Base-by-base conservation (phyloP, 1,140 invertebrate species). In the Zophobas atratus region DNA sequence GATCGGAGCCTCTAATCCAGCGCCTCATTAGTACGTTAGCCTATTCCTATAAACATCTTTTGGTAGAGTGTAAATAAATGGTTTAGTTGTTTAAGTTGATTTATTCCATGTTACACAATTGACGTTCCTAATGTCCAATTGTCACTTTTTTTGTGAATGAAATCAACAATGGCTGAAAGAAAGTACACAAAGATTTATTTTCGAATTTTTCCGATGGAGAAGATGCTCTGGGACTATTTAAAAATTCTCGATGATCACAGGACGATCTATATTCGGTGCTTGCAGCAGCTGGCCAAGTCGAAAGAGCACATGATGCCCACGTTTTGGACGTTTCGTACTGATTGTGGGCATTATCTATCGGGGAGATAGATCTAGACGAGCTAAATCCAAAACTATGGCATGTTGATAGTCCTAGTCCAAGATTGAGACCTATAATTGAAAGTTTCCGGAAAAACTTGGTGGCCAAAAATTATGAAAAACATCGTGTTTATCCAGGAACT, bases 311-410 rank as follows among this genome's bases (percentile, higher is more conserved):
- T 63, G 0, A 41, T 67, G 20, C 74, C 74, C n/a, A 81, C 57
- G 46, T 84, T 79, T 75, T 84, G 83, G 84, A 77, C 81, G 48
- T 85, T 83, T 75, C 67, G 79, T 38, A 80, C 81, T 43, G 81
- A 84, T 70, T 81, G n/a, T n/a, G n/a, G n/a, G n/a, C n/a, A n/a
- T n/a, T n/a, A n/a, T n/a, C n/a, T n/a, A n/a, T n/a, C n/a, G n/a
- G n/a, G n/a, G n/a, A n/a, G n/a, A n/a, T n/a, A n/a, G n/a, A n/a
- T n/a, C n/a, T n/a, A n/a, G n/a, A n/a, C n/a, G n/a, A n/a, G n/a
- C n/a, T n/a, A n/a, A n/a, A n/a, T n/a, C n/a, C n/a, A n/a, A n/a
- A n/a, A n/a, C n/a, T n/a, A n/a, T n/a, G n/a, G n/a, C n/a, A n/a
- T n/a, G n/a, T n/a, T n/a, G n/a, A n/a, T n/a, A n/a, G n/a, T n/a